Evolutionary conservation across 1,140 invertebrate species (phyloP).

Genomic region (Drosophila lini): DNA sequence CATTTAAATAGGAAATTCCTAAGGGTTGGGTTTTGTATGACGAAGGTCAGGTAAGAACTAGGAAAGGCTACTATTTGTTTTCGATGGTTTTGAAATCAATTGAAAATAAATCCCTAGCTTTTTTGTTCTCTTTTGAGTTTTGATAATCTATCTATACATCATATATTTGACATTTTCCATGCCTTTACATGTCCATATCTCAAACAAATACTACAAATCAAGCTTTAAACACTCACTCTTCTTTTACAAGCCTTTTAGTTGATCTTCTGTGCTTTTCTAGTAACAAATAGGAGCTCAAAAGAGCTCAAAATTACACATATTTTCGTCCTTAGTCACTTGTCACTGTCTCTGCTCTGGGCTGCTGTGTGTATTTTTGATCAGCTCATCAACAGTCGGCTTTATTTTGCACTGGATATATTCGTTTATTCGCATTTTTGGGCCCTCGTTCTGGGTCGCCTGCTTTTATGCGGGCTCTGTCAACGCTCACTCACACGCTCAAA

Average conservation of each 20-base stretch:
- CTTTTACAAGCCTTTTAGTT: neutral
- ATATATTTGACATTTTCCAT: neutral
- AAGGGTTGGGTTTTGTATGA: neutral
- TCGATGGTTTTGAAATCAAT: neutral
- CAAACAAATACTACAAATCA: neutral
- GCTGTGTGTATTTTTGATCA: conserved; percentile 50
- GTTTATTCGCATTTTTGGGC: conserved; percentile 35
- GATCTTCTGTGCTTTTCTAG: neutral
- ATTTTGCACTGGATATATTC: conserved; percentile 39
- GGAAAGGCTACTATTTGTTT: neutral
- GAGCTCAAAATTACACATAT: neutral
- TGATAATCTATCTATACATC: neutral
- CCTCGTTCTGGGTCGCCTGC: conserved; percentile 24
- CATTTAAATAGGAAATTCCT: neutral
- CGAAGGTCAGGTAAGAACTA: neutral
- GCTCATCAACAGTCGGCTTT: conserved; percentile 71
- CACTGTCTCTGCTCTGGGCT: conserved; percentile 12
- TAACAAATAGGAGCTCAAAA: too few relatives aligned
- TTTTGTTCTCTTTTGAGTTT: neutral
- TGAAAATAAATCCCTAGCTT: too few relatives aligned
- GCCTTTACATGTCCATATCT: too few relatives aligned
- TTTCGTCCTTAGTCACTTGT: conserved; percentile 5
- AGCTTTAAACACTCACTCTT: neutral
- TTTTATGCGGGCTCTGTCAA: conserved; percentile 70
- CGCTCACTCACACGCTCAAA: conserved; percentile 19